Percentiles rank a stretch among this genome's conserved stretches.
These are phyloP conservation scores for Sisyra nigra DNA, from an alignment of 2,888 invertebrate species.

Conservation along the genomic window DNA sequence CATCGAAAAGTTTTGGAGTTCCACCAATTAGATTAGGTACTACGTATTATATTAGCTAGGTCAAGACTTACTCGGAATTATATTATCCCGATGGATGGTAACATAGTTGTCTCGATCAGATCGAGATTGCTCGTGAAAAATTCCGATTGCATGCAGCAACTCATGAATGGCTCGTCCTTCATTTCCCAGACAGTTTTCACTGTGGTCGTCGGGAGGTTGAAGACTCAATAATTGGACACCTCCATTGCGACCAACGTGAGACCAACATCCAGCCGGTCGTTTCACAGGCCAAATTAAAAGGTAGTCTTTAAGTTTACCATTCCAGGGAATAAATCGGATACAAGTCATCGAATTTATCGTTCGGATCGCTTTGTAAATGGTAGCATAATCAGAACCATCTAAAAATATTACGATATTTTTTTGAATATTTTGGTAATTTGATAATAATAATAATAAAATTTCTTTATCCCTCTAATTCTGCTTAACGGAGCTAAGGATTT, in stretches of 20 bases:
- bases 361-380: slow-evolving; percentile 39
- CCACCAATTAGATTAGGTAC: too few relatives aligned
- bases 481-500: too few relatives aligned
- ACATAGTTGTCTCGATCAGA: slow-evolving; percentile 56
- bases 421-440: too few relatives aligned
- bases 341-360: slow-evolving; percentile 48
- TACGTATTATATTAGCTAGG: too few relatives aligned
- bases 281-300: slow-evolving; percentile 48
- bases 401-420: slow-evolving; percentile 14
- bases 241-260: slow-evolving; percentile 56
- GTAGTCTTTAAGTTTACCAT: slow-evolving; percentile 44
- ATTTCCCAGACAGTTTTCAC: slow-evolving; percentile 45
- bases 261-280: slow-evolving; percentile 56
- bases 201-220: slow-evolving; percentile 40
- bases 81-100: slow-evolving; percentile 50
- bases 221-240: slow-evolving; percentile 58
- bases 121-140: slow-evolving; percentile 67
- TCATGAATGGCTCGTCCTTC: slow-evolving; percentile 67
- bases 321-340: slow-evolving; percentile 44
- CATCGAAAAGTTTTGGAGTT: too few relatives aligned
- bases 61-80: slow-evolving; percentile 35
- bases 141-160: slow-evolving; percentile 63
- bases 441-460: too few relatives aligned
- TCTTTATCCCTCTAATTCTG: too few relatives aligned
- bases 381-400: slow-evolving; percentile 39